Conservation (phyloP, 2,113 vertebrate genomes). For the Amphiprion percula region DNA sequence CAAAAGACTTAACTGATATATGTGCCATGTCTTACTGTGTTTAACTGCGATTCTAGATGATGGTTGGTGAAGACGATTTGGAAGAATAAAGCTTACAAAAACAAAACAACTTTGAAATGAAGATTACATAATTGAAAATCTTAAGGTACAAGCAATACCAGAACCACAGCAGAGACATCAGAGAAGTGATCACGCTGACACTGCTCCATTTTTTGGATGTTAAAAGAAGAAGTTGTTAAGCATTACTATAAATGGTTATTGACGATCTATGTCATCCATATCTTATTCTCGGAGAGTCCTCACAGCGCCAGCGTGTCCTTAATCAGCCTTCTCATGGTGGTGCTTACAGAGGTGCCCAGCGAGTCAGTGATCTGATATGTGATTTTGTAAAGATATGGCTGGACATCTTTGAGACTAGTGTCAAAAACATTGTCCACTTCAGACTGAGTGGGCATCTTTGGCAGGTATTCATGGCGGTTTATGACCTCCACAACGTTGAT, state of each 20-base stretch:
- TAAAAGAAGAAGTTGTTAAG: background rate
- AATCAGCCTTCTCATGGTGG: slow-evolving; percentile 97
- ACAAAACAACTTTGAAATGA: slow-evolving; percentile 6
- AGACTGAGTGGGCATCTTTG: slow-evolving; percentile 99
- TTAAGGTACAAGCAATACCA: slow-evolving; percentile 2
- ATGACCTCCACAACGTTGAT: slow-evolving; percentile 99
- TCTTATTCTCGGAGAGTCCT: slow-evolving; percentile 26
- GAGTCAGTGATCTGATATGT: slow-evolving; percentile 96
- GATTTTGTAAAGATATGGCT: slow-evolving; percentile 98
- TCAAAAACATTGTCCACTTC: slow-evolving; percentile 99
- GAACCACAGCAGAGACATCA: slow-evolving; percentile 21
- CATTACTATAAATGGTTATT: background rate
- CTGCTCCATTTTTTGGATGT: background rate
- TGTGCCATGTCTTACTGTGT: background rate
- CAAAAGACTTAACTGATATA: background rate
- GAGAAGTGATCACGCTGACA: background rate
- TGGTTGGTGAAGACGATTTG: background rate
- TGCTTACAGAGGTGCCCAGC: slow-evolving; percentile 95
- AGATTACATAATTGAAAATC: slow-evolving; percentile 39
- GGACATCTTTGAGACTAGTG: slow-evolving; percentile 95
- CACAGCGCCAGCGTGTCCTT: slow-evolving; percentile 96
- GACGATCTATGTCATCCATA: background rate
- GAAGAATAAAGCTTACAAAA: slow-evolving; percentile 16
- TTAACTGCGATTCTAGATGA: background rate
- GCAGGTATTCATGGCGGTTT: slow-evolving; percentile 96